Base-by-base conservation (phyloP, 2,113 vertebrate species). In the Dromiciops gliroides region DNA sequence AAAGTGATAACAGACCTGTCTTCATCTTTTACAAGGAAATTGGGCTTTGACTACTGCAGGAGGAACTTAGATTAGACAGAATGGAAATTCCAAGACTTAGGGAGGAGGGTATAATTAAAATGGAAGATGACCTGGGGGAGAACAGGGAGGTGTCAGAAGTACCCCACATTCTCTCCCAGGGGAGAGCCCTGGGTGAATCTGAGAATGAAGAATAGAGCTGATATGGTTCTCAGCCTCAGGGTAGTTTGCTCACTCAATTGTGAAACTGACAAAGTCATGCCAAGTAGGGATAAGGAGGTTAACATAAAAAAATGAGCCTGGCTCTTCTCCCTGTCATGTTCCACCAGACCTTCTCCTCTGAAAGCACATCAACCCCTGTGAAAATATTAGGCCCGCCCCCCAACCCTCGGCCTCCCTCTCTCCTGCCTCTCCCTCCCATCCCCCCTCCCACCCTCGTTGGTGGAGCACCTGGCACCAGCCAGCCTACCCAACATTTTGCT, bases 401-500 rank as follows among this genome's bases (percentile, higher is more conserved):
- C 51, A 47, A 31, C n/a, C 92, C 23, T 92, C 47, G 48, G 23
- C 92, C 53, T 83, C 52, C 60, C 3, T 14, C 89, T 14, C 44
- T 28, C 3, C 89, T 94, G 89, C 28, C 50, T 93, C 28, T 90
- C 31, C 48, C 28, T 47, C 51, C 91, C 50, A 60, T 23, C 37
- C 48, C 83, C 48, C 48, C 26, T n/a, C 89, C 24, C 37, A 51
- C 49, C 22, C 83, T 92, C 89, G 92, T 3, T 51, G 92, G 52
- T 28, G 48, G 93, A n/a, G 50, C 89, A 93, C 31, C 48, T 8
- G 89, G 90, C 92, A 92, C 47, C 75, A 95, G 93, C 92, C 90
- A 90, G 19, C 51, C 92, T 67, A 83, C 75, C 67, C 94, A 89
- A 92, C 92, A 25, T 97, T 97, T 95, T 97, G 98, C 98, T 98